Evolutionary conservation across 2,888 invertebrate genomes (phyloP), one percentile per base, ranked within the genome.

Genomic region (Hoplodrina blanda): DNA sequence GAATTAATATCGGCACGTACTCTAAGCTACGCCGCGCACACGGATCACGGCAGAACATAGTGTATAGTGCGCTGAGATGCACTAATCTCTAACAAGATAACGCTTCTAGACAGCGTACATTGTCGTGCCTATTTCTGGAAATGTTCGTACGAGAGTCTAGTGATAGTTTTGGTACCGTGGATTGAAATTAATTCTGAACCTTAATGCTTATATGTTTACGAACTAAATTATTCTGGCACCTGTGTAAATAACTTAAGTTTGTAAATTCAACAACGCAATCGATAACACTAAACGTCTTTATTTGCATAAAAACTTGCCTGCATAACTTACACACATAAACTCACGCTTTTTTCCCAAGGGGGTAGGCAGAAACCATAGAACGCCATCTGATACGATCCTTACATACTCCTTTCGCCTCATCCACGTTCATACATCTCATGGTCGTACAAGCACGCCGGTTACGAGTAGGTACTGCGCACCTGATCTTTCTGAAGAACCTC

Each of bases 41-140:
- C 30, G 52, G 53, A 68, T 68, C 59, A 65, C 41, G 44, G 30
- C 63, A 19, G 20, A 25, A 15, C 52, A 63, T 25, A 61, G 53
- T 73, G 20, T 19, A 44, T 41, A 41, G 59, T 63, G 55, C 56
- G 17, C 70, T 66, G 65, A 68, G 61, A 69, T 61, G 61, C 60
- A 41, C 56, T 77, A 73, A 80, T 80, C 73, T 62, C 60, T 8
- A 11, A 10, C 15, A 30, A 55, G 62, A 77, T 64, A 67, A 56
- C 49, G 56, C 33, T 44, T 37, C 20, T 19, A 55, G 57, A 57
- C 62, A 49, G 8, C 20, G 6, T 25, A 52, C 19, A 72, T 5
- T 64, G 30, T 41, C 25, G 5, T 63, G 20, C 41, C 54, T 44
- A 65, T 68, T 65, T 52, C 64, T 62, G 6, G 52, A 52, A 62